These are phyloP conservation scores for Trachelus troglodyta DNA, from an alignment of 2,888 invertebrate species.

Conservation along the genomic window DNA sequence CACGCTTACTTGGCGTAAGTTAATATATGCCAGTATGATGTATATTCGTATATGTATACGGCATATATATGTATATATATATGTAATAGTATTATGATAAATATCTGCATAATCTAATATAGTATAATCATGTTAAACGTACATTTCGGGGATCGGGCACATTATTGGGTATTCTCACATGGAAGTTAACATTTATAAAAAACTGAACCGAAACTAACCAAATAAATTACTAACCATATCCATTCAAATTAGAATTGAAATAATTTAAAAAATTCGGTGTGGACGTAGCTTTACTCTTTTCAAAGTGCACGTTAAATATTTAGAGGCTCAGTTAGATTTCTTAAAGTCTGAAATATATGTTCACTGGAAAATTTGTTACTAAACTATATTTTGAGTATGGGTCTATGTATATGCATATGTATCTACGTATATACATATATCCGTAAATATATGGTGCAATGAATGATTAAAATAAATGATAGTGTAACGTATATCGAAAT, in stretches of 20 bases:
- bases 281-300: background rate
- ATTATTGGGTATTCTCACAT: background rate
- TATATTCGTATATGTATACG: background rate
- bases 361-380: background rate
- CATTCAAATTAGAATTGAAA: background rate
- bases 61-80: too few species aligned
- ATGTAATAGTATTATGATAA: too few species aligned
- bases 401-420: background rate
- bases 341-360: background rate
- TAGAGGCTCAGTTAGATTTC: background rate
- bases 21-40: background rate
- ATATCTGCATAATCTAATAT: too few species aligned
- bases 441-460: background rate
- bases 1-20: background rate
- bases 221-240: background rate
- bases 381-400: background rate
- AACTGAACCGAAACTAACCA: background rate
- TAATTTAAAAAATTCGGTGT: background rate
- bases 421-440: background rate
- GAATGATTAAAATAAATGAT: background rate
- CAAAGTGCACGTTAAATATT: background rate
- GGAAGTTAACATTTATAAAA: background rate
- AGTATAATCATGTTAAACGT: too few species aligned
- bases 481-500: background rate
- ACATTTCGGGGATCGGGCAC: too few species aligned